Evolutionary conservation across 2,888 invertebrate species (phyloP), one percentile per base, ranked within the genome.

Genomic region (Xestobium rufovillosum): DNA sequence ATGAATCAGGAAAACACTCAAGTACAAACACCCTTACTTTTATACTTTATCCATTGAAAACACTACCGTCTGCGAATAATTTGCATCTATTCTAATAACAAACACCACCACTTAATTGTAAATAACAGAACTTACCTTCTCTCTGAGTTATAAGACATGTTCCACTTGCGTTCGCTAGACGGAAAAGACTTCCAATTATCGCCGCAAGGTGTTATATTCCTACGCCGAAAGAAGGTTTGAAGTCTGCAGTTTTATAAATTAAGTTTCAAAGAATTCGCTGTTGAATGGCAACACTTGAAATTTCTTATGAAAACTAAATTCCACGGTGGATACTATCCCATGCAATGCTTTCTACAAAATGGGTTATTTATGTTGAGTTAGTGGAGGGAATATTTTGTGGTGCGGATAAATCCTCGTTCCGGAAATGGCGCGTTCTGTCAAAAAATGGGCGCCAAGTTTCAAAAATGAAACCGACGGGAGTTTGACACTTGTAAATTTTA

Each of bases 61-160:
- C 23, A 19, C n/a, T n/a, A 19, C n/a, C n/a, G n/a, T 19, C 23
- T 6, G 23, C 12, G n/a, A 16, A 35, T 42, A 38, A 42, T 46
- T 47, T 46, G 48, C 44, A 52, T 47, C 51, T 48, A 50, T 48
- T 44, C 57, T 52, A 61, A 52, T 41, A 51, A 44, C 43, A 50
- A 45, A 52, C 59, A 57, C 34, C 16, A 33, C 38, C 41, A 36
- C 13, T 38, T 44, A 52, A 43, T 61, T 58, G 57, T 60, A 64
- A 67, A 69, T 60, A 59, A 55, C 50, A 55, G 55, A 64, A 76
- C 80, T 82, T 80, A 83, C 84, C 82, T 80, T 76, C 80, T 76
- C 72, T 84, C 83, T 68, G 76, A 71, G 67, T 78, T 74, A 77
- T 75, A 79, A 71, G 84, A 84, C 84, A 84, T 84, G 80, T 80